Percentiles rank a stretch among this genome's conserved stretches.
Conservation (phyloP, 2,113 vertebrate genomes). For the Seriola aureovittata region DNA sequence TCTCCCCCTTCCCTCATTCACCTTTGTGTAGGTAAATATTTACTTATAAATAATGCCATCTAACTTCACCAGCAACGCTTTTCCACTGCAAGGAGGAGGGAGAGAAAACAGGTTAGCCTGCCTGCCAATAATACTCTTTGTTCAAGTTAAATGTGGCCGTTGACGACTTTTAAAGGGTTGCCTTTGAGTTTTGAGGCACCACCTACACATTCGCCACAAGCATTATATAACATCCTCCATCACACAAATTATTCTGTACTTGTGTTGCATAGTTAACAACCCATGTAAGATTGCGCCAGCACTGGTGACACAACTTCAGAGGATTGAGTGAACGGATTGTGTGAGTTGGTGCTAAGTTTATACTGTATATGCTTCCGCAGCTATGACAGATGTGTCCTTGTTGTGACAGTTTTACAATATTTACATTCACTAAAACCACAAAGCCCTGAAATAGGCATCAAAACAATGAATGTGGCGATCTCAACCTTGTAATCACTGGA, state of each 20-base stretch:
- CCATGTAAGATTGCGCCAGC: neutral
- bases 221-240: neutral
- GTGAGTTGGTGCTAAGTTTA: conserved; percentile 16
- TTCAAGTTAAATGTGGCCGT: neutral
- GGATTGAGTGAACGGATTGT: conserved; percentile 25
- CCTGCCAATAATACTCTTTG: conserved; percentile 9
- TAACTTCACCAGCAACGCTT: neutral
- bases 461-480: conserved; percentile 26
- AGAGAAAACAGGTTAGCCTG: conserved; percentile 17
- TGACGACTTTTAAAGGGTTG: neutral
- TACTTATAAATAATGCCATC: neutral
- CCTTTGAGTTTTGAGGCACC: neutral
- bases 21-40: too few species aligned
- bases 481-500: neutral
- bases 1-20: too few species aligned
- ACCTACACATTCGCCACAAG: neutral
- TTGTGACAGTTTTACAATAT: conserved; percentile 35
- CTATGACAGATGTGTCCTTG: conserved; percentile 31
- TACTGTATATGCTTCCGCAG: neutral
- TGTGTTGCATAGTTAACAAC: conserved; percentile 2
- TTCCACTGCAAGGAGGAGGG: neutral
- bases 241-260: neutral
- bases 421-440: conserved; percentile 13
- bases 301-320: neutral
- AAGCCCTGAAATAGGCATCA: neutral